A percentile compares a stretch with the other conserved stretches of the same genome.
Conservation (phyloP, 2,797 vertebrate genomes). For the Chaetophractus vellerosus region DNA sequence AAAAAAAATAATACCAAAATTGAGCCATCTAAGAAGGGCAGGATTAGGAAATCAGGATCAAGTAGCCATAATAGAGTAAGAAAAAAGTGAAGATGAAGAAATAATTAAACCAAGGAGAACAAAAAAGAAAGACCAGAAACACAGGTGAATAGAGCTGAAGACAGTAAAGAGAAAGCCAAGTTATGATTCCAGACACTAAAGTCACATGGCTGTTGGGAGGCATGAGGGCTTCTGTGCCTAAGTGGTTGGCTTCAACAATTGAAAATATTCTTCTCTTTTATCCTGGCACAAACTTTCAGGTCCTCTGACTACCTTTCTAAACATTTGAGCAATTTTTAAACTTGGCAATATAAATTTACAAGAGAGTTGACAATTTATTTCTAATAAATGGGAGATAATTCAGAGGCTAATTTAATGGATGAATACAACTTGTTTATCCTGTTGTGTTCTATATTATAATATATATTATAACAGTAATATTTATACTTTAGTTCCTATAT, state of each 20-base stretch:
- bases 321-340: neutral
- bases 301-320: neutral
- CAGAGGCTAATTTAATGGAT: neutral
- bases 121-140: neutral
- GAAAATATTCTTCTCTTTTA: neutral
- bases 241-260: neutral
- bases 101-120: neutral
- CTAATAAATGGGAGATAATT: neutral
- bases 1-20: neutral
- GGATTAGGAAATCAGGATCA: neutral
- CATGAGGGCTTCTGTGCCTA: neutral
- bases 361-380: neutral
- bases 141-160: neutral
- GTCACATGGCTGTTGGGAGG: rapidly evolving
- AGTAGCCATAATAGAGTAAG: neutral
- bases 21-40: neutral
- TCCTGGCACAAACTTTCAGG: neutral
- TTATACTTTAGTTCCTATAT: neutral
- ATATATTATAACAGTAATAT: neutral
- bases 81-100: neutral
- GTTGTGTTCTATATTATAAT: neutral
- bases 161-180: neutral
- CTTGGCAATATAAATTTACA: neutral
- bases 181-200: rapidly evolving
- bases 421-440: neutral